Base-by-base conservation (phyloP, 2,797 vertebrate genomes). In the Sebastes miniatus region DNA sequence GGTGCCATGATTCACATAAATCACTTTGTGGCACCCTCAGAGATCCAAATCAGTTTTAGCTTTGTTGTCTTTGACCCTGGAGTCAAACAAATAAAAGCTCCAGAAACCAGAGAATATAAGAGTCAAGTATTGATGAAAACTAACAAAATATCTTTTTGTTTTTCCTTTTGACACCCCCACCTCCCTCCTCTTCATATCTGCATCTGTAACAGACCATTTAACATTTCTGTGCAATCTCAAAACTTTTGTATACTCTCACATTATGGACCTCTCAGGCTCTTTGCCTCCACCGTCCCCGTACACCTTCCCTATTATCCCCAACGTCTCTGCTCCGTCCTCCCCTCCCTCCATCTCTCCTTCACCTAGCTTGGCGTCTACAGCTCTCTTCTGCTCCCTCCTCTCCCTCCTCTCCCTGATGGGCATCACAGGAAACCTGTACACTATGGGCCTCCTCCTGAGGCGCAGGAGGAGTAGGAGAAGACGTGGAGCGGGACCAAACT, bases 371-470 rank as follows among this genome's bases (percentile, higher is more conserved):
- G 94, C 93, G 0, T 96, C 95, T 86, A 96, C 95, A 0, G 95
- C 94, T 76, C 92, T 96, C 54, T 95, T 96, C 86, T 96, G 96
- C 84, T 94, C 93, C 18, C 86, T 96, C 22, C 92, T 97, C 59
- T 97, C 96, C 2, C 94, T 97, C 63, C 95, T 97, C 83, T 96
- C 96, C 68, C 79, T 96, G 69, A 88, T 95, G 68, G 96, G 96
- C 58, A 96, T 97, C 84, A 93, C 92, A 6, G 96, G 96, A 20
- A 97, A 97, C 90, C 91, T 97, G 14, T 97, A 97, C 85, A 96
- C 96, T 29, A 70, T 97, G 77, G 95, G 89, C 9, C 95, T 97
- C 47, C 95, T 97, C 5, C 87, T 96, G 79, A 93, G 90, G 80
- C 94, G 95, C 84, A 91, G 93, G 76, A 93, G 93, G 79, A 77